Base-by-base conservation (phyloP, 1,140 invertebrate genomes). In the Colletes gigas region DNA sequence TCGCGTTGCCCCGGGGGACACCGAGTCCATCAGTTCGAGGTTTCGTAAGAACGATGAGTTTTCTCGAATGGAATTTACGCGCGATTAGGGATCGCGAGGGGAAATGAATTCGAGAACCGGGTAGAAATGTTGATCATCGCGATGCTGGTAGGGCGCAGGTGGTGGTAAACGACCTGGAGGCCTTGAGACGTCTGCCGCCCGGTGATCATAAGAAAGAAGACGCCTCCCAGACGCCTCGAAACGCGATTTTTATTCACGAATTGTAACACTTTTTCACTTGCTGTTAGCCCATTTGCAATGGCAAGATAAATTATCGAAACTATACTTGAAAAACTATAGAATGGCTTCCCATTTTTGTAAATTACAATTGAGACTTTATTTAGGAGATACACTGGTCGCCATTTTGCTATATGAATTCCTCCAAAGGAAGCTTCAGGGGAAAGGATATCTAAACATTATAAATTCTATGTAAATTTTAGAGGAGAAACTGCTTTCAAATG, bases 101-200 rank as follows among this genome's bases (percentile, higher is more conserved):
- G n/a, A 4, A 59, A 19, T 5, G 21, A 19, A 30, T 30, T 30
- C 30, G 30, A 30, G 30, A 30, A 30, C 30, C 2, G 30, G 30
- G 70, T 87, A 88, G 88, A 91, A 89, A 88, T 83, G 76, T 88
- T 89, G 81, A 85, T 88, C 82, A 88, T 88, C 76, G 89, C 77
- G 88, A 90, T 89, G 88, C 88, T 81, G 84, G 75, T 88, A 30
- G 30, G 86, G 87, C 85, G 88, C 92, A 92, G 90, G 91, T 93
- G 91, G 90, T 92, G 91, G 91, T 92, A 92, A 92, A 92, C 88
- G 92, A 92, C 92, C 92, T 84, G 90, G 84, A 91, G 92, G 84
- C 92, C 92, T 93, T 93, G 92, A 93, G 91, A 92, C 87, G 90
- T 90, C 88, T 91, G 88, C 83, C 83, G 78, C 60, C 30, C 70